A percentile compares a stretch with the other conserved stretches of the same genome.
These are phyloP conservation scores for Pan troglodytes DNA, from an alignment of 2,113 vertebrate species.

Conservation along the genomic window DNA sequence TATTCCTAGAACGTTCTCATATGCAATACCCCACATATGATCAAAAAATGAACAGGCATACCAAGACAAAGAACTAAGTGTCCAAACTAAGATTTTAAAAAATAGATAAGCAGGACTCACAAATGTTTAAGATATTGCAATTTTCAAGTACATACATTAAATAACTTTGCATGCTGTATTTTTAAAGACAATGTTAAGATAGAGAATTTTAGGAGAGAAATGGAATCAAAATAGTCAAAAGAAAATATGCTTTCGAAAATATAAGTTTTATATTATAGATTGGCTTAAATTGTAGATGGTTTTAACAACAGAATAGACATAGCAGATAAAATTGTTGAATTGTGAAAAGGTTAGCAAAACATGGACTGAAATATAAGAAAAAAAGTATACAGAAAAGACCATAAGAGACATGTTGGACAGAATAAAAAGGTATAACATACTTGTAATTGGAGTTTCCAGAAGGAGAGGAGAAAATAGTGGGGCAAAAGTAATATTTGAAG, in stretches of 20 bases:
- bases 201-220: slow-evolving; percentile 8
- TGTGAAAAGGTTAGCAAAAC: not conserved
- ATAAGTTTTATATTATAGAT: not conserved
- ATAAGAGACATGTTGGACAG: not conserved
- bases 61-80: not conserved
- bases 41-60: not conserved
- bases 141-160: not conserved
- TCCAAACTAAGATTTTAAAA: not conserved
- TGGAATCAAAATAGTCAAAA: slow-evolving; percentile 13
- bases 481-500: not conserved
- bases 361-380: not conserved
- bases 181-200: not conserved
- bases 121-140: not conserved
- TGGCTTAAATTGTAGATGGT: not conserved
- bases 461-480: not conserved
- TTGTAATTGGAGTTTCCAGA: not conserved
- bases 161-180: slow-evolving; percentile 5
- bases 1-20: not conserved
- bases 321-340: not conserved
- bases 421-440: not conserved
- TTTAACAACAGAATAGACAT: not conserved
- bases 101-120: not conserved
- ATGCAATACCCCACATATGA: not conserved
- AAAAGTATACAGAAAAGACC: not conserved
- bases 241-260: slow-evolving; percentile 21